Percentiles rank a stretch among this genome's conserved stretches.
phyloP scores from a whole-genome alignment of 2,888 invertebrate species.

The Cephus runcator region DNA sequence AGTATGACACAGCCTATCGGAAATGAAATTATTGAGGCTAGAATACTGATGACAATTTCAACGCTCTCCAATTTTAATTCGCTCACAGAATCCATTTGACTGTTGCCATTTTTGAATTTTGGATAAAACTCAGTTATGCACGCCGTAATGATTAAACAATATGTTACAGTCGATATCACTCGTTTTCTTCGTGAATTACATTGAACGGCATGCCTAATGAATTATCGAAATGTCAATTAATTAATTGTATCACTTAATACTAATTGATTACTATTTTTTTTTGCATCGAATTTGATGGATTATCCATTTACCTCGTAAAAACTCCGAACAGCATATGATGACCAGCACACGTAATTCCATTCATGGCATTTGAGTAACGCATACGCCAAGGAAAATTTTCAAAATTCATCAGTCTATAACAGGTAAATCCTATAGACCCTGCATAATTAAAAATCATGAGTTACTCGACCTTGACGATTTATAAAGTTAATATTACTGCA shows the following conservation, averaged over 20 bases:
- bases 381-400: constrained; percentile 11
- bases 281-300: no score
- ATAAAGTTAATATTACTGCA: no score
- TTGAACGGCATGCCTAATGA: not conserved
- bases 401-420: constrained; percentile 16
- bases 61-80: constrained; percentile 3
- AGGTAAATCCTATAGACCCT: constrained; percentile 14
- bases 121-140: constrained; percentile 16
- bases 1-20: constrained; percentile 3
- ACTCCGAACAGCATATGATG: constrained; percentile 12
- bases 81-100: not conserved
- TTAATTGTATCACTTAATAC: no score
- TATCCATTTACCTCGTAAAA: constrained; percentile 6
- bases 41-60: constrained; percentile 10
- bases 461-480: no score
- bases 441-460: not conserved
- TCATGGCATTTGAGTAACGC: constrained; percentile 6
- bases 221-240: not conserved
- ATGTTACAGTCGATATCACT: constrained; percentile 8
- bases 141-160: constrained; percentile 12
- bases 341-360: constrained; percentile 4
- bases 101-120: not conserved
- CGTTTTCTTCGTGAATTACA: constrained; percentile 15
- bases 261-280: no score
- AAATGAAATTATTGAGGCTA: constrained; percentile 8